These are phyloP conservation scores for Yponomeuta evonymella DNA, from an alignment of 2,888 invertebrate species.

Conservation along the genomic window DNA sequence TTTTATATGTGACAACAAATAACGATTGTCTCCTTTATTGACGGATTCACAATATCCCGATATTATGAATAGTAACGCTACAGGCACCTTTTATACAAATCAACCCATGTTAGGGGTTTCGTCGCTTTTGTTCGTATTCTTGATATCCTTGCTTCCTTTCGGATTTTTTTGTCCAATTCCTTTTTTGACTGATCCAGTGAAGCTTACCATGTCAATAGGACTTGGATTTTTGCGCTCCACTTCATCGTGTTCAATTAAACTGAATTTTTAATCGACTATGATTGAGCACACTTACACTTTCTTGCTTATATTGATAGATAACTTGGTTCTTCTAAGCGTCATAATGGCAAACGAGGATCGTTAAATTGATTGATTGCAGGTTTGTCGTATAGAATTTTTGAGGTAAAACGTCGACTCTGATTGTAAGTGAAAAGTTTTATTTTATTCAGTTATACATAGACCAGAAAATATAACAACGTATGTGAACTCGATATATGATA, in stretches of 20 bases:
- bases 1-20: slow-evolving; percentile 61
- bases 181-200: slow-evolving; percentile 26
- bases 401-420: too few relatives aligned
- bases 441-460: too few relatives aligned
- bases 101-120: slow-evolving; percentile 35
- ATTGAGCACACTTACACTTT: background rate
- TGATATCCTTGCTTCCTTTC: slow-evolving; percentile 37
- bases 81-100: slow-evolving; percentile 34
- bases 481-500: too few relatives aligned
- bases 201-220: slow-evolving; percentile 36
- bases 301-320: too few relatives aligned
- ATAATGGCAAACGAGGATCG: too few relatives aligned
- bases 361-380: too few relatives aligned
- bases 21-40: slow-evolving; percentile 38
- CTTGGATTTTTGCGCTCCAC: slow-evolving; percentile 20
- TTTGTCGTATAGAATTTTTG: too few relatives aligned
- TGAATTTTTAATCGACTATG: background rate
- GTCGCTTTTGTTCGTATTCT: slow-evolving; percentile 29
- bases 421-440: too few relatives aligned
- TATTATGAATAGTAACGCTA: slow-evolving; percentile 20
- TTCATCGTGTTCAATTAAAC: background rate
- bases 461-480: too few relatives aligned
- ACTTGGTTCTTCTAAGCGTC: too few relatives aligned
- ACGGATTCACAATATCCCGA: slow-evolving; percentile 19
- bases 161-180: slow-evolving; percentile 23